Evolutionary conservation across 2,888 invertebrate genomes (phyloP), one percentile per base, ranked within the genome.

Genomic region (Chrysolina haemoptera): DNA sequence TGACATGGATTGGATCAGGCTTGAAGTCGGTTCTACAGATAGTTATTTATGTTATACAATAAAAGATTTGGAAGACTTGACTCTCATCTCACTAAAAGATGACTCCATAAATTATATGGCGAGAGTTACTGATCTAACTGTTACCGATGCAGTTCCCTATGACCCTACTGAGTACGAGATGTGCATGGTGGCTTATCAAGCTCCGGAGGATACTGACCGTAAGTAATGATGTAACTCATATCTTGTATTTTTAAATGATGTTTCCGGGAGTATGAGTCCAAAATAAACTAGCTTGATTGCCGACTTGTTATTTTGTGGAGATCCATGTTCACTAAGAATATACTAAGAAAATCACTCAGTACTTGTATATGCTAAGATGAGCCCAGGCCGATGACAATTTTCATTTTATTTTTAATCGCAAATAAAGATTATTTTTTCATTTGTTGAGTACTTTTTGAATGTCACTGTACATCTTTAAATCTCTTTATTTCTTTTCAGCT

Each of bases 151-250:
- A 14, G 67, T 59, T 12, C 78, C 84, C 2, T 83, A 84, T 72
- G 48, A 63, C 6, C 84, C 86, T 1, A 66, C 71, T 46, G 14
- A 68, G 4, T 73, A 73, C 16, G 84, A 85, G 74, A 79, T 85
- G 76, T 85, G 85, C 74, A 50, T 85, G 27, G 85, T 82, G 1
- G 71, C 78, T 10, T 82, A 78, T 72, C 79, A 82, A 71, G 81
- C 79, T 71, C 70, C 73, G 0, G 78, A 75, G n/a, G 74, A 75
- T 11, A 55, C 59, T 35, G 74, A 78, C 76, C 75, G 81, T 80
- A 76, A 73, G 68, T 76, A 46, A 20, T 35, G 0, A 35, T 35
- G 8, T 6, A 6, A 35, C 5, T 27, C 27, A 3, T 27, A 27
- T n/a, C n/a, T n/a, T n/a, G n/a, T n/a, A n/a, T n/a, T n/a, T n/a